Conservation (phyloP, 2,113 vertebrate genomes). For the Ondatra zibethicus region DNA sequence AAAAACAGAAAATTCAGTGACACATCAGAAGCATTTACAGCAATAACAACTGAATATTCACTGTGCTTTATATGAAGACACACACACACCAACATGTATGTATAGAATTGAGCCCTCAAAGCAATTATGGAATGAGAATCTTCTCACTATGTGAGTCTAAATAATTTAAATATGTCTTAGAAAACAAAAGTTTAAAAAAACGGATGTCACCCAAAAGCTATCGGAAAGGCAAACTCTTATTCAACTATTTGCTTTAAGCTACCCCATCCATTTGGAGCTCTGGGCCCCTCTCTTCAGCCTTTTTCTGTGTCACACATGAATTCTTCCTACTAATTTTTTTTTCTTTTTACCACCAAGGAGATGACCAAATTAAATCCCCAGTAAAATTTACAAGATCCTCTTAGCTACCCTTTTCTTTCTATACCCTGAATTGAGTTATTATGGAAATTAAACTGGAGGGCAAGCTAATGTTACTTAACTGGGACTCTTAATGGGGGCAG, state of each 20-base stretch:
- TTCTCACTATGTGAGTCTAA: conserved; percentile 16
- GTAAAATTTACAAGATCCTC: conserved; percentile 54
- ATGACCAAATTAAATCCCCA: conserved; percentile 66
- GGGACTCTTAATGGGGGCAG: conserved; percentile 58
- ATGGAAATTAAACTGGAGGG: conserved; percentile 68
- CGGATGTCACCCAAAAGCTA: conserved; percentile 48
- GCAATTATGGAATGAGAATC: conserved; percentile 34
- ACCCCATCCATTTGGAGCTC: neutral
- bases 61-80: conserved; percentile 4
- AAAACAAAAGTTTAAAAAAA: conserved; percentile 42
- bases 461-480: conserved; percentile 80
- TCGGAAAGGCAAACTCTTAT: neutral
- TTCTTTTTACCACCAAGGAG: conserved; percentile 16
- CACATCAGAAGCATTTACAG: neutral
- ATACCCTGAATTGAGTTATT: conserved; percentile 68
- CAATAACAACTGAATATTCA: conserved; percentile 27
- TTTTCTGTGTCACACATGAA: conserved; percentile 25
- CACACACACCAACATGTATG: neutral
- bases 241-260: conserved; percentile 11
- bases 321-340: conserved; percentile 59
- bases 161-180: conserved; percentile 35
- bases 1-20: conserved; percentile 51
- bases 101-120: conserved; percentile 40
- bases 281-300: neutral
- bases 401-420: conserved; percentile 50